A percentile compares a stretch with the other conserved stretches of the same genome.
Conservation (phyloP, 1,140 invertebrate species). For the Colletes latitarsis region DNA sequence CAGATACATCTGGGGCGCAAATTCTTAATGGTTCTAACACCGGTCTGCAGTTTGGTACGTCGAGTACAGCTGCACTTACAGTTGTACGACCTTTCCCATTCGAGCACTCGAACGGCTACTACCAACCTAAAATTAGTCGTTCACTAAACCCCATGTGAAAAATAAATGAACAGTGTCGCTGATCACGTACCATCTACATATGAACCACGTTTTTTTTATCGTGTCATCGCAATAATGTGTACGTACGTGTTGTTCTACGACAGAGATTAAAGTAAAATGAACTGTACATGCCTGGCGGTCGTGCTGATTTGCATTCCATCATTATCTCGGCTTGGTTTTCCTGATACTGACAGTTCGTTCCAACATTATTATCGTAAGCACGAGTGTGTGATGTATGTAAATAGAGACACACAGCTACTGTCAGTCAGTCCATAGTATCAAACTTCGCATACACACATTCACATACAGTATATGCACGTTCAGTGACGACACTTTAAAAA, state of each 20-base stretch:
- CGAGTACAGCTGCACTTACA: slow-evolving; percentile 56
- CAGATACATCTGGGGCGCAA: slow-evolving; percentile 35
- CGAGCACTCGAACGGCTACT: slow-evolving; percentile 11
- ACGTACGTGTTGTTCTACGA: neutral
- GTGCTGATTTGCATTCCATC: slow-evolving; percentile 11
- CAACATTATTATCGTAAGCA: slow-evolving; percentile 1
- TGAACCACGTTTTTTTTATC: neutral
- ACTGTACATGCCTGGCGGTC: neutral
- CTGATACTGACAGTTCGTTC: slow-evolving; percentile 1
- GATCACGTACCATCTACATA: neutral
- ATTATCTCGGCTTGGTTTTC: slow-evolving; percentile 4
- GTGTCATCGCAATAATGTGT: neutral
- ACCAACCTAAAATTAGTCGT: slow-evolving; percentile 47
- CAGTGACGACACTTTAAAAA: slow-evolving; percentile 1
- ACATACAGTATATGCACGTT: neutral
- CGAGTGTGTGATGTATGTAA: slow-evolving; percentile 26
- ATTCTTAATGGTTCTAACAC: slow-evolving; percentile 38
- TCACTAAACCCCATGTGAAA: slow-evolving; percentile 19
- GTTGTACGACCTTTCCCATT: slow-evolving; percentile 54
- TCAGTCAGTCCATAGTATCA: slow-evolving; percentile 35
- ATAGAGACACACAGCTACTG: slow-evolving; percentile 21
- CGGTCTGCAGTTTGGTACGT: slow-evolving; percentile 20
- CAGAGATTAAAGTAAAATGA: neutral
- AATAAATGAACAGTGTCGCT: neutral
- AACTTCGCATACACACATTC: neutral